Evolutionary conservation across 1,140 invertebrate genomes (phyloP).

Genomic region (Dysdera silvatica): DNA sequence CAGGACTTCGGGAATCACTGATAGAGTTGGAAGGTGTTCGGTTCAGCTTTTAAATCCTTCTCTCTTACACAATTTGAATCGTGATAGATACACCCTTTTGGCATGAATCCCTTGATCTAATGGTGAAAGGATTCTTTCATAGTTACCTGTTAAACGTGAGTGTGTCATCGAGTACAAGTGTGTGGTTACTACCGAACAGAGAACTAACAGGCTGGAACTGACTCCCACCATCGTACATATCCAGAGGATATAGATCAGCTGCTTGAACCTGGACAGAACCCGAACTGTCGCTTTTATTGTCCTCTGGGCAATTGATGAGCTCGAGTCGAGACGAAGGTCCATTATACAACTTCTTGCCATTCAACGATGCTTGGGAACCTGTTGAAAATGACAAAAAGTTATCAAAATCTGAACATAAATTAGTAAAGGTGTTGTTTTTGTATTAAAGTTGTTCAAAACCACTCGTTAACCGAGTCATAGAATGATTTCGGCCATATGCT

Average conservation of each 20-base stretch:
- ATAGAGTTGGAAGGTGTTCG: too few species aligned
- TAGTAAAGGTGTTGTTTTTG: too few species aligned
- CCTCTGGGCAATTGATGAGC: slow-evolving; percentile 23
- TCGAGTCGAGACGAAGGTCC: slow-evolving; percentile 4
- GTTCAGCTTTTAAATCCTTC: too few species aligned
- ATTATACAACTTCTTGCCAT: slow-evolving; percentile 15
- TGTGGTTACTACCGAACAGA: slow-evolving; percentile 25
- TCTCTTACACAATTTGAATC: too few species aligned
- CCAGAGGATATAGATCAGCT: slow-evolving; percentile 35
- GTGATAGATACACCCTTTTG: too few species aligned
- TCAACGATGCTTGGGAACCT: slow-evolving; percentile 30
- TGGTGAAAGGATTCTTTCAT: background rate
- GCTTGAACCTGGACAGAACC: slow-evolving; percentile 34
- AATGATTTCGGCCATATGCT: too few species aligned
- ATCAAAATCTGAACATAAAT: too few species aligned
- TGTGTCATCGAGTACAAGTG: slow-evolving; percentile 21
- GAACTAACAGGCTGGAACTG: slow-evolving; percentile 24
- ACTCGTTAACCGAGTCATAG: too few species aligned
- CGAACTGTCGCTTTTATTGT: slow-evolving; percentile 21
- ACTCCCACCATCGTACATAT: slow-evolving; percentile 33
- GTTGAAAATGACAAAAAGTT: background rate
- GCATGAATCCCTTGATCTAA: background rate
- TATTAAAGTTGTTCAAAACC: too few species aligned
- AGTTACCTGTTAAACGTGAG: slow-evolving; percentile 23
- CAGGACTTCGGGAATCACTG: too few species aligned